These are phyloP conservation scores for Drosophila parthenogenetica DNA, from an alignment of 2,888 invertebrate genomes.

Conservation along the genomic window DNA sequence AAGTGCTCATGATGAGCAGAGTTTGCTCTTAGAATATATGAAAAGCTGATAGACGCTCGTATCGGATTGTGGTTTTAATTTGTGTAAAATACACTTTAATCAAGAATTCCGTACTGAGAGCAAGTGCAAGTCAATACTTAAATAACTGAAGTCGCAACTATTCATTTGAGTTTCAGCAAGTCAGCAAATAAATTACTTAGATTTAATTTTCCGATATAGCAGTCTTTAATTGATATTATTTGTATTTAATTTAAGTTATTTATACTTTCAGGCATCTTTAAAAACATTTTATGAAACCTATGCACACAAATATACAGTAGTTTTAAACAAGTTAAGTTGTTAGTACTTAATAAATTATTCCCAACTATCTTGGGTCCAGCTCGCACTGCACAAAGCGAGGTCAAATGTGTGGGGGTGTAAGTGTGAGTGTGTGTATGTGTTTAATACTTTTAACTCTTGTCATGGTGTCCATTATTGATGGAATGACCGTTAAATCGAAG, in stretches of 20 bases:
- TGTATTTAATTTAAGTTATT: no score
- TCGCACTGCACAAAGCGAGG: background rate
- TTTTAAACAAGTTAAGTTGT: no score
- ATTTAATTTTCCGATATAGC: no score
- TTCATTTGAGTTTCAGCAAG: no score
- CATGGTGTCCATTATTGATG: slow-evolving; percentile 55
- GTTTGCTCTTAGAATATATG: slow-evolving; percentile 12
- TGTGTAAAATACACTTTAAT: slow-evolving; percentile 12
- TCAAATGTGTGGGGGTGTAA: slow-evolving; percentile 14
- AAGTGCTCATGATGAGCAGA: slow-evolving; percentile 1
- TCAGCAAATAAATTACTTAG: no score
- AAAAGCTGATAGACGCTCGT: slow-evolving; percentile 2
- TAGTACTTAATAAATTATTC: background rate
- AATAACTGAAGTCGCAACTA: background rate
- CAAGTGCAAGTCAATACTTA: background rate
- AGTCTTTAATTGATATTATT: no score
- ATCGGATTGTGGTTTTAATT: slow-evolving; percentile 18
- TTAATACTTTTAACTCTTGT: slow-evolving; percentile 50
- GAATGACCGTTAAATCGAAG: slow-evolving; percentile 72
- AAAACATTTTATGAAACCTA: no score
- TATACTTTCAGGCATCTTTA: no score
- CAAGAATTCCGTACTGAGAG: background rate
- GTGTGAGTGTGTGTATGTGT: slow-evolving; percentile 8
- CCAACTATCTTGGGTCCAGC: background rate
- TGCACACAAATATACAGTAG: no score